Evolutionary conservation across 2,888 invertebrate genomes (phyloP).

Genomic region (Caenorhabditis doughertyi): DNA sequence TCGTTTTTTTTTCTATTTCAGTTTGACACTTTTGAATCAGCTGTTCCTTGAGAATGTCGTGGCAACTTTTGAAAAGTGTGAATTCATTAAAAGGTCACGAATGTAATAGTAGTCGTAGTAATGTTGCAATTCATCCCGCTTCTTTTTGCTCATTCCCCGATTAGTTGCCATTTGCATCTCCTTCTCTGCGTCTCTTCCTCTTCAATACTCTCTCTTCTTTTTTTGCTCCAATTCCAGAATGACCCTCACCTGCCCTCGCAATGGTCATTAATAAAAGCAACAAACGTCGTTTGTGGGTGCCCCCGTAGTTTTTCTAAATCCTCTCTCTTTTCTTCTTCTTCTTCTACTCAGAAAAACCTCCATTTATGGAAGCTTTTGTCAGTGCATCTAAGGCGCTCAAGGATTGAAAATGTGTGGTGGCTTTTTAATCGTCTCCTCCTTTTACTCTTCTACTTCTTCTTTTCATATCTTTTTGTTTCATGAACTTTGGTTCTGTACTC

Average conservation of each 20-base stretch:
- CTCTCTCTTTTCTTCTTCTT: slow-evolving; percentile 6
- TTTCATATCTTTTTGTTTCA: slow-evolving; percentile 53
- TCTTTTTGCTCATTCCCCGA: slow-evolving; percentile 40
- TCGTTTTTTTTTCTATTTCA: slow-evolving; percentile 1
- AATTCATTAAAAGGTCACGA: slow-evolving; percentile 30
- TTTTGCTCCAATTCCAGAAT: slow-evolving; percentile 53
- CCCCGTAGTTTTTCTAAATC: slow-evolving; percentile 17
- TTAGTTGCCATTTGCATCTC: slow-evolving; percentile 55
- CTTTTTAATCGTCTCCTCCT: slow-evolving; percentile 44
- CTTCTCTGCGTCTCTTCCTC: slow-evolving; percentile 43
- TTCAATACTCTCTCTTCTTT: slow-evolving; percentile 9
- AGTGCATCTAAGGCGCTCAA: slow-evolving; percentile 27
- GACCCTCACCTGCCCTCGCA: slow-evolving; percentile 61
- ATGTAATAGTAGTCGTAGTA: slow-evolving; percentile 37
- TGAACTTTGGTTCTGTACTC: slow-evolving; percentile 47
- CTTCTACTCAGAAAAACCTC: slow-evolving; percentile 26
- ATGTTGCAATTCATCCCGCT: slow-evolving; percentile 42
- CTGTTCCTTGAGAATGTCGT: not conserved
- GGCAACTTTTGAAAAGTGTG: slow-evolving; percentile 7
- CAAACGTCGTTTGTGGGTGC: slow-evolving; percentile 4
- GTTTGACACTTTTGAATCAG: not conserved
- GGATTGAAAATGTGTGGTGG: slow-evolving; percentile 34
- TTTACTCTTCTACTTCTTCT: slow-evolving; percentile 10
- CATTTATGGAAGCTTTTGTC: slow-evolving; percentile 42
- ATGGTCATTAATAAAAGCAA: slow-evolving; percentile 64